Evolutionary conservation across 2,113 vertebrate species (phyloP).

Genomic region (Nibea coibor): DNA sequence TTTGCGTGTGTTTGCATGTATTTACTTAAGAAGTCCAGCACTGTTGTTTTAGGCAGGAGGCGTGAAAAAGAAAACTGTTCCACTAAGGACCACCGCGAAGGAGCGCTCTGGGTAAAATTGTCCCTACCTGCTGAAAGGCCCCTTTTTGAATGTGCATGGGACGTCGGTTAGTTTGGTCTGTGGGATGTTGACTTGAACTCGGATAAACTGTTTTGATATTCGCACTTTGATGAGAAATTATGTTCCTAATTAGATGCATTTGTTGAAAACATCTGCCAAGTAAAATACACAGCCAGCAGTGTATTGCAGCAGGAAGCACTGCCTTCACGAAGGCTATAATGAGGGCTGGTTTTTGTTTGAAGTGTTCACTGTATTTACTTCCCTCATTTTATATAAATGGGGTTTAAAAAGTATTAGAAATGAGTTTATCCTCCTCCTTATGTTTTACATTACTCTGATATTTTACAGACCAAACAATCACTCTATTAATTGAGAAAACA

Average conservation of each 20-base stretch:
- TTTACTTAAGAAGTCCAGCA: conserved; percentile 35
- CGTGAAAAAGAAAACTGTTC: conserved; percentile 64
- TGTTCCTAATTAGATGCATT: background rate
- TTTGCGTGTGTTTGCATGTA: conserved; percentile 27
- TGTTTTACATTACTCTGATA: too few species aligned
- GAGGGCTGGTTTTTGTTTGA: too few species aligned
- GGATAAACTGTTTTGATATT: conserved; percentile 31
- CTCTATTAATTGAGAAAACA: background rate
- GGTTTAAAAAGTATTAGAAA: too few species aligned
- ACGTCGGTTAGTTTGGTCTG: conserved; percentile 25
- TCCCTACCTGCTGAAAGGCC: conserved; percentile 52
- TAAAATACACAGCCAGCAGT: background rate
- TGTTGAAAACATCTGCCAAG: conserved; percentile 8
- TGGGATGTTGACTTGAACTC: conserved; percentile 30
- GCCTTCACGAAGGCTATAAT: too few species aligned
- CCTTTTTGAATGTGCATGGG: conserved; percentile 9
- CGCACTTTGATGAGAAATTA: conserved; percentile 10
- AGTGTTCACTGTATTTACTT: too few species aligned
- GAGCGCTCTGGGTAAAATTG: conserved; percentile 45
- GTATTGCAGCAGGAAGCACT: background rate
- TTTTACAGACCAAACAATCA: background rate
- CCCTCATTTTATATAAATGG: too few species aligned
- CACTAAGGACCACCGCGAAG: conserved; percentile 57
- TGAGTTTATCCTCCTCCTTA: too few species aligned
- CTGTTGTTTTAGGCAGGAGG: conserved; percentile 71